A percentile compares a stretch with the other conserved stretches of the same genome.
These are phyloP conservation scores for Mandrillus leucophaeus DNA, from an alignment of 2,113 vertebrate species.

Conservation along the genomic window DNA sequence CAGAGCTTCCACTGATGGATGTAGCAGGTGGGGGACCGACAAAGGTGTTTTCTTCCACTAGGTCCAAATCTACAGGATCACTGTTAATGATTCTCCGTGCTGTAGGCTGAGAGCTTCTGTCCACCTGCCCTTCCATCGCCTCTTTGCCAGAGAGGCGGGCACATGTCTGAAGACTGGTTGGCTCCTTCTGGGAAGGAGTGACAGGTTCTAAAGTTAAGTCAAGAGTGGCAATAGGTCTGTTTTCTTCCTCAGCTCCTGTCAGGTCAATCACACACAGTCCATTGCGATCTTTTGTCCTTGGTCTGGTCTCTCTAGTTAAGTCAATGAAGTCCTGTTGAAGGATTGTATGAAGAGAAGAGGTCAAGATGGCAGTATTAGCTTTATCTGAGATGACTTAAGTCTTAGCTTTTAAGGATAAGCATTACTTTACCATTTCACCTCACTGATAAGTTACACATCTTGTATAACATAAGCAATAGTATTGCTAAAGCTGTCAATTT, in stretches of 20 bases:
- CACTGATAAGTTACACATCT: neutral
- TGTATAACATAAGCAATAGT: neutral
- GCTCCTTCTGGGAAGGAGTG: neutral
- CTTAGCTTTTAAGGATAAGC: neutral
- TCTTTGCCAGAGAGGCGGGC: neutral
- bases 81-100: neutral
- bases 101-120: neutral
- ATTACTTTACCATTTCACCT: constrained; percentile 25
- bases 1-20: constrained; percentile 27
- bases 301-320: constrained; percentile 81
- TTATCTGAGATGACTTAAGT: constrained; percentile 13
- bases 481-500: neutral
- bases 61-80: constrained; percentile 20
- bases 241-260: constrained; percentile 77
- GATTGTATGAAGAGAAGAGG: constrained; percentile 28
- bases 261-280: constrained; percentile 80
- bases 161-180: neutral
- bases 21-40: neutral
- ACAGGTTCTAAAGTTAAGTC: constrained; percentile 33
- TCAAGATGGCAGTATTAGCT: neutral
- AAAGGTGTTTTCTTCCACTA: neutral
- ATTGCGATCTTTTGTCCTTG: accelerated
- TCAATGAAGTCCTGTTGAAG: constrained; percentile 86
- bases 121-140: accelerated
- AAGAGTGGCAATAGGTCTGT: constrained; percentile 53